phyloP scores from a whole-genome alignment of 2,797 vertebrate genomes.

The Meriones psammophilus region DNA sequence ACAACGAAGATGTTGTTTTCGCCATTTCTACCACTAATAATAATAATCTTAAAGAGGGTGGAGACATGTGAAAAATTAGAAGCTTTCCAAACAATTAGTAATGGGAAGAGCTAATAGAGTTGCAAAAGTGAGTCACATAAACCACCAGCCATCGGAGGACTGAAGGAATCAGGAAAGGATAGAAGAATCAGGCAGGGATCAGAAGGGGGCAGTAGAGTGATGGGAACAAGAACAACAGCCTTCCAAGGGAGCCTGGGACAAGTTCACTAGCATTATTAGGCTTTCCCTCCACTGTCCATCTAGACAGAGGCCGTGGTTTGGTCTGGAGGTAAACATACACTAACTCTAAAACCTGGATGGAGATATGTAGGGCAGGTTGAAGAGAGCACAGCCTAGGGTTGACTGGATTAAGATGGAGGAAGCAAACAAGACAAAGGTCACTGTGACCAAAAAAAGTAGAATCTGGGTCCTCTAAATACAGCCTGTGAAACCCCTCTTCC shows the following conservation, averaged over 20 bases:
- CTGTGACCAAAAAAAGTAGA: not conserved
- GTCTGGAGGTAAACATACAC: not conserved
- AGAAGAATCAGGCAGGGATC: not conserved
- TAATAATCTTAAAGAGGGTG: constrained; percentile 4
- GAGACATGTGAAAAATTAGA: not conserved
- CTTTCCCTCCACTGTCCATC: not conserved
- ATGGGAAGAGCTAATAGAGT: not conserved
- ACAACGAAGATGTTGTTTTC: not conserved
- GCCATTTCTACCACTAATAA: not conserved
- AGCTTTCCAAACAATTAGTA: not conserved
- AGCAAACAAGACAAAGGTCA: not conserved
- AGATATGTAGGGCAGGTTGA: not conserved
- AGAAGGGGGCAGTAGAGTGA: not conserved
- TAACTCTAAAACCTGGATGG: not conserved
- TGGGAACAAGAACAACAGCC: not conserved
- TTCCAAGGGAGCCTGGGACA: not conserved
- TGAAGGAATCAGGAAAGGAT: not conserved
- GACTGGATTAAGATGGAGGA: not conserved
- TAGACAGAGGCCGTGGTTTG: not conserved
- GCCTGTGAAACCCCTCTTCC: not conserved
- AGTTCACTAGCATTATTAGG: not conserved
- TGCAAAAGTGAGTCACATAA: not conserved
- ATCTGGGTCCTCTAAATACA: not conserved
- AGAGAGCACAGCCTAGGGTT: not conserved
- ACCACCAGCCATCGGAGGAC: not conserved